These are phyloP conservation scores for Pionites leucogaster DNA, from an alignment of 2,113 vertebrate genomes.

Conservation along the genomic window DNA sequence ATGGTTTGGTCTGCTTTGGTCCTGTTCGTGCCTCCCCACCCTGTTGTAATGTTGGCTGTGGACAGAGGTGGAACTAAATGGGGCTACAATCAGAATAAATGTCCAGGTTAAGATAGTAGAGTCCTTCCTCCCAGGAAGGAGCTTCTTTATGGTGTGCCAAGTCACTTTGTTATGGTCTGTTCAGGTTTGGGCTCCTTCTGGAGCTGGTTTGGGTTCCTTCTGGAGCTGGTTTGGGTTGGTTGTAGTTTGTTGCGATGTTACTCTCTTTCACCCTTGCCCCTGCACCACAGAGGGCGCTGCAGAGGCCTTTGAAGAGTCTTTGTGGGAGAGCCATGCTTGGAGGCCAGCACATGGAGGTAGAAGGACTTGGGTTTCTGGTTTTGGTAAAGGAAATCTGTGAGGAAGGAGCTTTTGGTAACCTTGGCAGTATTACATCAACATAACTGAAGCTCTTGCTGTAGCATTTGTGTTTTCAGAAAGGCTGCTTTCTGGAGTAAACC, in stretches of 20 bases:
- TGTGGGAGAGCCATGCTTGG: not conserved
- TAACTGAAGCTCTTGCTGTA: too few relatives aligned
- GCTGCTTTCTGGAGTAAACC: not conserved
- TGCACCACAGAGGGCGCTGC: not conserved
- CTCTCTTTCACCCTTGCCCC: not conserved
- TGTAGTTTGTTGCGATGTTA: not conserved
- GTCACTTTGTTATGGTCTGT: accelerated
- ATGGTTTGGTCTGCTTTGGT: not conserved
- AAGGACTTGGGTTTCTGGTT: not conserved
- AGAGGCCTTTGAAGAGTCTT: not conserved
- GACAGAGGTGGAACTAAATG: accelerated
- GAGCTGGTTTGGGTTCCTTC: not conserved
- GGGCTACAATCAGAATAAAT: accelerated
- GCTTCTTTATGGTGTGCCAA: accelerated
- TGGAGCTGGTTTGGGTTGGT: not conserved
- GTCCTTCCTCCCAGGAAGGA: not conserved
- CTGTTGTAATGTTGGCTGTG: accelerated
- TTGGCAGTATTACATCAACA: accelerated
- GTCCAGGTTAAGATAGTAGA: accelerated
- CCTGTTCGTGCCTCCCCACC: not conserved
- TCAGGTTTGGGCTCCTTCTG: not conserved
- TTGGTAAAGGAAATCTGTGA: too few relatives aligned
- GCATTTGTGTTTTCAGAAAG: accelerated
- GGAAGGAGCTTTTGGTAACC: not conserved
- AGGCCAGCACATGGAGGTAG: not conserved